These are phyloP conservation scores for Pentamera pediparva DNA, from an alignment of 53 echinoderm and acorn worm genomes.

Conservation along the genomic window DNA sequence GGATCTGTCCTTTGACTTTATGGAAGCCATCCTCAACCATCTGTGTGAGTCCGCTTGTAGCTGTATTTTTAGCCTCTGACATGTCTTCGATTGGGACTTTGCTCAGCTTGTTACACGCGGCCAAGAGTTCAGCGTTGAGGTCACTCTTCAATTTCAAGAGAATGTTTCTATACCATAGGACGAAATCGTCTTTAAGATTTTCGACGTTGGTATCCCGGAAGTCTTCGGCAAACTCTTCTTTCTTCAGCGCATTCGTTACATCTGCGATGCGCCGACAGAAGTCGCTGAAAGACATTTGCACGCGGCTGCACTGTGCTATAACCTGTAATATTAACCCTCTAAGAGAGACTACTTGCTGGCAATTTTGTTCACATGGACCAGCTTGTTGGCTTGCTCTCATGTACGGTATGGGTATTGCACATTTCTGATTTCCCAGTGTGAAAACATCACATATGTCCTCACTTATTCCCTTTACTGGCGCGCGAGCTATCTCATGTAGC, in stretches of 20 bases:
- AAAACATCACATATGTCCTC: not conserved
- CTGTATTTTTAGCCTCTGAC: not conserved
- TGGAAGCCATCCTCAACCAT: not conserved
- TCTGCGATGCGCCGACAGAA: not conserved
- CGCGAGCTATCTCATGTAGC: not conserved
- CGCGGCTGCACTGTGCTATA: not conserved
- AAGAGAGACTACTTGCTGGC: not conserved
- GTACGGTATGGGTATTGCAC: not conserved
- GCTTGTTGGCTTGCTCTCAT: not conserved
- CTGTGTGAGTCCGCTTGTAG: not conserved
- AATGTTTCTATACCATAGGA: not conserved
- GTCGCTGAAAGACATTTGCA: not conserved
- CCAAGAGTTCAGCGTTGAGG: not conserved
- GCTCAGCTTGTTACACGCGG: not conserved
- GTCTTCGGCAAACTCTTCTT: not conserved
- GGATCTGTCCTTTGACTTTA: not conserved
- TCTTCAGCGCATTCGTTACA: conserved; percentile 3
- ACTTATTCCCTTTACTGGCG: not conserved
- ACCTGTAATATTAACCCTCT: not conserved
- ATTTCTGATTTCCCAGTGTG: not conserved
- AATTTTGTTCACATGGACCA: not conserved
- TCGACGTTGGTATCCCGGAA: conserved; percentile 11
- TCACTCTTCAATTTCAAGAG: not conserved
- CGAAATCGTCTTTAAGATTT: conserved; percentile 7
- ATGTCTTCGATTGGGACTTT: not conserved